A percentile compares a stretch with the other conserved stretches of the same genome.
These are phyloP conservation scores for Melanotaenia maccullochi DNA, from an alignment of 2,797 vertebrate genomes.

Conservation along the genomic window DNA sequence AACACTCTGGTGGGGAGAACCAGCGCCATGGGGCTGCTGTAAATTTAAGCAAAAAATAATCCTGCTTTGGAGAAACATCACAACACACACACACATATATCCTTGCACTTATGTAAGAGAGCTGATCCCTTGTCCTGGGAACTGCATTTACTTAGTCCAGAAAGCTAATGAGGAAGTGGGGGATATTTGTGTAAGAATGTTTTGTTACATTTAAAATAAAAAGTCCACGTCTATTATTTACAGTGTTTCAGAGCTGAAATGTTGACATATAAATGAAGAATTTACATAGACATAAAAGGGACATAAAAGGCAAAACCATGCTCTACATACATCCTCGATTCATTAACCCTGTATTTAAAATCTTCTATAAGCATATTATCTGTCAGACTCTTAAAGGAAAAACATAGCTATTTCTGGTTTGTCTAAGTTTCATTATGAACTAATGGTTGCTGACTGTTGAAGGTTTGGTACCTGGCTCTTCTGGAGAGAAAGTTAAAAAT, in stretches of 20 bases:
- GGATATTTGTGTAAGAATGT: slow-evolving; percentile 1
- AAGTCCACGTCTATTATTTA: background rate
- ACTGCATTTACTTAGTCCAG: slow-evolving; percentile 11
- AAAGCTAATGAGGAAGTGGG: slow-evolving; percentile 1
- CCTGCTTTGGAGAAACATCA: slow-evolving; percentile 31
- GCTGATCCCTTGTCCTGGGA: slow-evolving; percentile 28
- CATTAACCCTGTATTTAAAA: too few relatives aligned
- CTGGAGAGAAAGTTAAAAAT: slow-evolving; percentile 34
- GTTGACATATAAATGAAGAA: too few relatives aligned
- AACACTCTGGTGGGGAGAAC: background rate
- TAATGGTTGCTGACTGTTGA: slow-evolving; percentile 17
- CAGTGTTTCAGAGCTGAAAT: too few relatives aligned
- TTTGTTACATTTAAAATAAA: slow-evolving; percentile 7
- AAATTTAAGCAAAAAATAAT: slow-evolving; percentile 41
- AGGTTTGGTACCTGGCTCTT: slow-evolving; percentile 28
- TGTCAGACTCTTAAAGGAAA: too few relatives aligned
- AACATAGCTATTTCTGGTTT: background rate
- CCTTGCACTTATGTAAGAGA: slow-evolving; percentile 23
- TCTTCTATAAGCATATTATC: too few relatives aligned
- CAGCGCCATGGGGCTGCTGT: slow-evolving; percentile 4
- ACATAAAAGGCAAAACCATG: too few relatives aligned
- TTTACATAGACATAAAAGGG: too few relatives aligned
- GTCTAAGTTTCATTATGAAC: slow-evolving; percentile 8
- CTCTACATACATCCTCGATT: too few relatives aligned
- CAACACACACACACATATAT: slow-evolving; percentile 6